Conservation (phyloP, 1,140 invertebrate genomes). For the Pararge aegeria region DNA sequence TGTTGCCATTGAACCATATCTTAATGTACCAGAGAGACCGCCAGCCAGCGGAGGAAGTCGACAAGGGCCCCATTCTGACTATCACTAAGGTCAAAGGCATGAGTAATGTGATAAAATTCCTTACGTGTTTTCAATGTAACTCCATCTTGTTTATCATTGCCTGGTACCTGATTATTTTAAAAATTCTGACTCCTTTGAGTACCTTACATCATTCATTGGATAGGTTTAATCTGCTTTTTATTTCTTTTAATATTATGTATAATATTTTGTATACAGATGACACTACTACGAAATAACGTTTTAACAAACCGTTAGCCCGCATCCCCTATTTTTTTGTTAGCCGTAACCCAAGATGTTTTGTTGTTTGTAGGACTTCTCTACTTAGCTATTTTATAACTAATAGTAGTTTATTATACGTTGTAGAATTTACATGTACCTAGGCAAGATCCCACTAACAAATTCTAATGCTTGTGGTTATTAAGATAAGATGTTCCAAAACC, state of each 20-base stretch:
- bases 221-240: too few species aligned
- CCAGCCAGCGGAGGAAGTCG: slow-evolving; percentile 47
- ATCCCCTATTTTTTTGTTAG: slow-evolving; percentile 29
- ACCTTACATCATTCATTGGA: too few species aligned
- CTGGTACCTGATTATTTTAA: not conserved
- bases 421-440: too few species aligned
- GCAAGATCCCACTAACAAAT: too few species aligned
- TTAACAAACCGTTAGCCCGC: slow-evolving; percentile 41
- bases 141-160: slow-evolving; percentile 19
- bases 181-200: not conserved
- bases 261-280: too few species aligned
- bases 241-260: too few species aligned
- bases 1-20: slow-evolving; percentile 50
- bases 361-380: not conserved
- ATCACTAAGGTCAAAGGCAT: slow-evolving; percentile 46
- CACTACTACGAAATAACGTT: slow-evolving; percentile 11
- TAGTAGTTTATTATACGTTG: not conserved
- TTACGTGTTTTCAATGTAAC: slow-evolving; percentile 9
- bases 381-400: not conserved
- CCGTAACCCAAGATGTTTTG: not conserved
- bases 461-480: too few species aligned
- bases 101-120: slow-evolving; percentile 31
- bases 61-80: slow-evolving; percentile 39
- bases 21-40: slow-evolving; percentile 37
- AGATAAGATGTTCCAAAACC: too few species aligned